phyloP scores from a whole-genome alignment of 1,140 invertebrate species.

The Bombus waltoni region DNA sequence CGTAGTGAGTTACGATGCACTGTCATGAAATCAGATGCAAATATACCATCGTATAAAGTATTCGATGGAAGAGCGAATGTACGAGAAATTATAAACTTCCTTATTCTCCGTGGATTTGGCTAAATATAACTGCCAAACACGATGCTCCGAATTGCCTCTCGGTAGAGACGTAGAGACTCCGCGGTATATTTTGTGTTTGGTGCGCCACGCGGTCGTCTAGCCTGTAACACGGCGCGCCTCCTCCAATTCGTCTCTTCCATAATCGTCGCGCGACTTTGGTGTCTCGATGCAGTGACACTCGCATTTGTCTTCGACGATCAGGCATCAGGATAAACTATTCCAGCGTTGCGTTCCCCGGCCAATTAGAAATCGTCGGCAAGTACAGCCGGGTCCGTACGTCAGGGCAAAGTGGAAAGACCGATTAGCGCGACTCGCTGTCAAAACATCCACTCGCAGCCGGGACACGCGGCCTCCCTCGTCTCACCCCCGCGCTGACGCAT shows the following conservation, averaged over 20 bases:
- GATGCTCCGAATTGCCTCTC: neutral
- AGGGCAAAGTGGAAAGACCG: conserved; percentile 78
- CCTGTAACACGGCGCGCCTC: neutral
- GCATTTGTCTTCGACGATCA: conserved; percentile 72
- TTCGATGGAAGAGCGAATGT: no score
- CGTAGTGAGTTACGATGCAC: no score
- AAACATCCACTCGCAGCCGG: conserved; percentile 75
- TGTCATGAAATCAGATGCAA: no score
- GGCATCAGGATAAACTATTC: conserved; percentile 24
- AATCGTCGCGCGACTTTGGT: neutral
- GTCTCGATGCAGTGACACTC: conserved; percentile 50
- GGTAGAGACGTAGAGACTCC: neutral
- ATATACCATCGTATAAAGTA: no score
- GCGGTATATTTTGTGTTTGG: neutral
- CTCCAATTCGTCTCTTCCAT: conserved; percentile 29
- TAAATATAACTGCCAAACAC: neutral
- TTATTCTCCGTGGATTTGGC: no score
- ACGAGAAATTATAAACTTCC: no score
- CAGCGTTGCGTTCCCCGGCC: conserved; percentile 21
- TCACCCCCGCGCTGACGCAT: conserved; percentile 36
- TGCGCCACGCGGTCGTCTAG: neutral
- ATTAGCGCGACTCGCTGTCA: conserved; percentile 81
- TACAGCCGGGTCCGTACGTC: conserved; percentile 59
- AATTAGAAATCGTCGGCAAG: conserved; percentile 64
- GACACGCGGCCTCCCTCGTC: conserved; percentile 36